phyloP scores from a whole-genome alignment of 2,113 vertebrate species.

The Mesocricetus auratus region DNA sequence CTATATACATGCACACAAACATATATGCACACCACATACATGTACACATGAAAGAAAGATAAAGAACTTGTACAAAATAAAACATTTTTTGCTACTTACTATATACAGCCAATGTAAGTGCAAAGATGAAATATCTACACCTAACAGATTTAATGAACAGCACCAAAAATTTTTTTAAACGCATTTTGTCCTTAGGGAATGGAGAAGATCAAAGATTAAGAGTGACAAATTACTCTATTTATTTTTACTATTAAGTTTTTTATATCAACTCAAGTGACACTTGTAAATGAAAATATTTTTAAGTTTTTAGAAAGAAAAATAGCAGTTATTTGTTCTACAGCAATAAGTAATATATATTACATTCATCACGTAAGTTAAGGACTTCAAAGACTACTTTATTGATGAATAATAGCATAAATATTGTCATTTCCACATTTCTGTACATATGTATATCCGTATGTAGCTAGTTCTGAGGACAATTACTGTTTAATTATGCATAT shows the following conservation, averaged over 20 bases:
- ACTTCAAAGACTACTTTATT: neutral
- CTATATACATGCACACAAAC: neutral
- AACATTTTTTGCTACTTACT: neutral
- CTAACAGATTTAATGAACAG: slow-evolving; percentile 10
- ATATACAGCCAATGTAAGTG: neutral
- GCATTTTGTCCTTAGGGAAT: neutral
- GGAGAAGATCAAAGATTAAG: neutral
- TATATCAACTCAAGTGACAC: neutral
- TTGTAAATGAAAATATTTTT: neutral
- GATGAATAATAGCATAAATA: slow-evolving; percentile 42
- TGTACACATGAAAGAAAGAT: neutral
- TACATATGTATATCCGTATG: neutral
- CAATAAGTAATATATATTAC: neutral
- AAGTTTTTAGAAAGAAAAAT: slow-evolving; percentile 28
- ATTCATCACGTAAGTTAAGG: slow-evolving; percentile 24
- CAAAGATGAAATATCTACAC: neutral
- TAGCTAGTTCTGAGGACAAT: neutral
- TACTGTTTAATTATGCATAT: neutral
- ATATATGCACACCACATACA: neutral
- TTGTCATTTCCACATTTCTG: neutral
- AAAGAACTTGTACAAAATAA: slow-evolving; percentile 27
- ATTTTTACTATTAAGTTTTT: neutral
- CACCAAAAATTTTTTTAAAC: neutral
- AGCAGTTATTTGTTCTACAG: slow-evolving; percentile 26
- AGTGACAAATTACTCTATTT: neutral